These are phyloP conservation scores for Tetramorium simillimum DNA, from an alignment of 1,140 invertebrate species.

Conservation along the genomic window DNA sequence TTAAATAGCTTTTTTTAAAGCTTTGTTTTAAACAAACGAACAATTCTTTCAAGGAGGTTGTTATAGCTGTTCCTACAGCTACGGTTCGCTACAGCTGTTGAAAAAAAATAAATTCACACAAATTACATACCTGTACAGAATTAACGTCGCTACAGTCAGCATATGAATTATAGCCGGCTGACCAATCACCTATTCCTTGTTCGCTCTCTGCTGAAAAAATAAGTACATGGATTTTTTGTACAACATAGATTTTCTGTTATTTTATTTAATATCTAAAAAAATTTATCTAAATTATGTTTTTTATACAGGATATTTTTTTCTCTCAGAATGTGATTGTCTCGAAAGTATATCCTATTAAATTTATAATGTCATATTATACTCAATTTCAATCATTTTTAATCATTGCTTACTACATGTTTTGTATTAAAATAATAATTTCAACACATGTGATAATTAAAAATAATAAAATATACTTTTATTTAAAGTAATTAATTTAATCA, in stretches of 20 bases:
- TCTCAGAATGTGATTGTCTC: background rate
- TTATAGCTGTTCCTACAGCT: background rate
- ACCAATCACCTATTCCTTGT: constrained; percentile 79
- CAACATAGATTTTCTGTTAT: constrained; percentile 19
- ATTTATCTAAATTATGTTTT: constrained; percentile 12
- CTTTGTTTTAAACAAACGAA: background rate
- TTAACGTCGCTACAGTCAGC: constrained; percentile 74
- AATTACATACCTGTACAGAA: constrained; percentile 80
- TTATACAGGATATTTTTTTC: background rate
- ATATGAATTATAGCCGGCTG: constrained; percentile 67
- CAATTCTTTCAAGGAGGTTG: background rate
- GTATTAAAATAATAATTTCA: too few species aligned
- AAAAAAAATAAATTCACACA: background rate
- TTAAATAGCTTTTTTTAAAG: background rate
- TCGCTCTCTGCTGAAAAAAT: constrained; percentile 80
- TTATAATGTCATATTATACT: too few species aligned
- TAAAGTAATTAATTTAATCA: too few species aligned
- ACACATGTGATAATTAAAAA: too few species aligned
- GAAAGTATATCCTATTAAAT: too few species aligned
- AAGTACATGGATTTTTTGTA: constrained; percentile 34
- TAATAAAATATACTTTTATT: too few species aligned
- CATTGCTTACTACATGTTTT: too few species aligned
- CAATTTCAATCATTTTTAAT: too few species aligned
- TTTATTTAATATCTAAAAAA: background rate
- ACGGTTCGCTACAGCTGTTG: background rate